These are phyloP conservation scores for Uloborus diversus DNA, from an alignment of 1,140 invertebrate species.

Conservation along the genomic window DNA sequence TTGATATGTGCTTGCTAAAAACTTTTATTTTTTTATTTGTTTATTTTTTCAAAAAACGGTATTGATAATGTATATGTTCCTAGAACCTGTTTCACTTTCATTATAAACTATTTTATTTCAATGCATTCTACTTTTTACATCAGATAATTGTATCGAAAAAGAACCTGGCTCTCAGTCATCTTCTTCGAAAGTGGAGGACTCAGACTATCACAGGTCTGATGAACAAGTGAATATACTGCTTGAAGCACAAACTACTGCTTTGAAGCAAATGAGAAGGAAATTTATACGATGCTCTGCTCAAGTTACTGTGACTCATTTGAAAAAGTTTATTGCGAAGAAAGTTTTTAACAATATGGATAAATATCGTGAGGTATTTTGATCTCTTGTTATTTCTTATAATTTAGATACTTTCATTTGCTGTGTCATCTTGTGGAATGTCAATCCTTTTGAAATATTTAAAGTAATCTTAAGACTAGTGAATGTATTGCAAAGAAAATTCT, in stretches of 20 bases:
- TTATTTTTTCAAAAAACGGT: too few relatives aligned
- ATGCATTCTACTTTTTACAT: background rate
- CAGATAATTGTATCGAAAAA: slow-evolving; percentile 56
- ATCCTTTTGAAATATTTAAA: background rate
- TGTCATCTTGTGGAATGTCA: background rate
- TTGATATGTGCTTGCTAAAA: too few relatives aligned
- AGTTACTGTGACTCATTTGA: slow-evolving; percentile 95
- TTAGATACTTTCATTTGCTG: slow-evolving; percentile 25
- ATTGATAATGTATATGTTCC: too few relatives aligned
- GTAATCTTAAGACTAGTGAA: background rate
- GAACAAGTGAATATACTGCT: slow-evolving; percentile 94
- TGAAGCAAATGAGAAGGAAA: slow-evolving; percentile 84
- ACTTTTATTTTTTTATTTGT: too few relatives aligned
- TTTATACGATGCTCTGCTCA: slow-evolving; percentile 95
- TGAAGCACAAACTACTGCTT: slow-evolving; percentile 76
- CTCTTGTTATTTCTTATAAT: background rate
- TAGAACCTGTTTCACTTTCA: too few relatives aligned
- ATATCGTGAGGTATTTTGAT: slow-evolving; percentile 89
- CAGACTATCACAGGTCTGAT: slow-evolving; percentile 92
- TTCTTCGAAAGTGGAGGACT: slow-evolving; percentile 70
- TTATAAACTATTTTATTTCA: too few relatives aligned
- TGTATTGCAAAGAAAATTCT: too few relatives aligned
- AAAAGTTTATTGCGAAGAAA: slow-evolving; percentile 97
- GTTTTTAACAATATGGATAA: slow-evolving; percentile 89
- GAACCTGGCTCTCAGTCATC: slow-evolving; percentile 61